Evolutionary conservation across 2,888 invertebrate species (phyloP).

Genomic region (Caenorhabditis drosophilae): DNA sequence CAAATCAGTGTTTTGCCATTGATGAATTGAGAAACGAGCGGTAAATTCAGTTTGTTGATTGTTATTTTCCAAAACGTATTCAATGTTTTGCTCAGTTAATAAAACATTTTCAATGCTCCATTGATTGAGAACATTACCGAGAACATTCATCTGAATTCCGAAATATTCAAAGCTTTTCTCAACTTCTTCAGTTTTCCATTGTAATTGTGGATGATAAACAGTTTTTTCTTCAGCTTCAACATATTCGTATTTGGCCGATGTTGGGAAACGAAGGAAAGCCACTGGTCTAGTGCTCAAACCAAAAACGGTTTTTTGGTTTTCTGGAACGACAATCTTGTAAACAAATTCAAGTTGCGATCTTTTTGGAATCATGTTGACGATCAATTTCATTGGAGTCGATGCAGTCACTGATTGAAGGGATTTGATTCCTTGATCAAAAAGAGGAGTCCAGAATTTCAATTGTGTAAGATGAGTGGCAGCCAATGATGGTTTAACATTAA

Average conservation of each 20-base stretch:
- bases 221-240: conserved; percentile 56
- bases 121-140: conserved; percentile 38
- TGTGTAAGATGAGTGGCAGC: conserved; percentile 38
- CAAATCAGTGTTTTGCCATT: conserved; percentile 7
- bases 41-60: conserved; percentile 20
- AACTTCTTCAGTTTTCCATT: conserved; percentile 25
- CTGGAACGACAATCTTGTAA: conserved; percentile 22
- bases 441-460: conserved; percentile 47
- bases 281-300: conserved; percentile 47
- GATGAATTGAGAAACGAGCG: conserved; percentile 15
- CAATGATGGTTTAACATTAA: conserved; percentile 25
- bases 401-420: conserved; percentile 42
- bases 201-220: conserved; percentile 41
- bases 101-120: conserved; percentile 35
- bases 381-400: conserved; percentile 52
- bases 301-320: conserved; percentile 34
- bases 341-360: conserved; percentile 20
- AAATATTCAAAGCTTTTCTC: conserved; percentile 25
- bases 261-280: conserved; percentile 50
- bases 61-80: conserved; percentile 35
- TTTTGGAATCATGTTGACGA: conserved; percentile 17
- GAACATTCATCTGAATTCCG: conserved; percentile 42
- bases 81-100: conserved; percentile 53
- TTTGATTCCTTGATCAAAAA: conserved; percentile 55
- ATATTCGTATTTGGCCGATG: conserved; percentile 28